phyloP scores from a whole-genome alignment of 2,797 vertebrate genomes.

The Falco concolor region DNA sequence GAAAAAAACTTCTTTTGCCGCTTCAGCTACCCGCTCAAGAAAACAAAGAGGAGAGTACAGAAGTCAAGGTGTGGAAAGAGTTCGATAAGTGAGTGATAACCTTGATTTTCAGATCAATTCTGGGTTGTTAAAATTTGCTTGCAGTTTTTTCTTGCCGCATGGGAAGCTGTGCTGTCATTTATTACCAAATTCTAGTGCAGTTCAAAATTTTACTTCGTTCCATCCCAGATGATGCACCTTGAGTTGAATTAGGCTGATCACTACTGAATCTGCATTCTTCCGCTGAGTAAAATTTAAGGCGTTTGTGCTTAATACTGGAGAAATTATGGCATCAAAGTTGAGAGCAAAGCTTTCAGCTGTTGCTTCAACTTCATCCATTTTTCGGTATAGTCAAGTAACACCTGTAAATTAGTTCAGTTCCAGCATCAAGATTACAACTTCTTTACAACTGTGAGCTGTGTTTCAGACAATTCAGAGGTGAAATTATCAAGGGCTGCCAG shows the following conservation, averaged over 20 bases:
- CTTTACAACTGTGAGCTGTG: neutral
- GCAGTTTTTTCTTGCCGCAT: rapidly evolving
- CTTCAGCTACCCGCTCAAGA: conserved; percentile 46
- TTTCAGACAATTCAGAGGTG: neutral
- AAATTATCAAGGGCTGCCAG: neutral
- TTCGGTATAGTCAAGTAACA: neutral
- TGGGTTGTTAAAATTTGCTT: neutral
- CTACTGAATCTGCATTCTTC: neutral
- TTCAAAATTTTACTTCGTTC: neutral
- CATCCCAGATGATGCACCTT: neutral
- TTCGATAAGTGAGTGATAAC: conserved; percentile 82
- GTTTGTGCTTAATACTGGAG: neutral
- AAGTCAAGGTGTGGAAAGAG: conserved; percentile 75
- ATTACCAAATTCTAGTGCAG: neutral
- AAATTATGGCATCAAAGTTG: neutral
- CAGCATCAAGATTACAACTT: neutral
- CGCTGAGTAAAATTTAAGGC: neutral
- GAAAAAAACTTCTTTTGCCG: conserved; percentile 66
- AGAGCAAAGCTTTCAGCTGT: neutral
- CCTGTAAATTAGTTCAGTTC: neutral
- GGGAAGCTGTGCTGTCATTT: neutral
- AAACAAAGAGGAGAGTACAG: conserved; percentile 11
- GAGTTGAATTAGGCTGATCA: neutral
- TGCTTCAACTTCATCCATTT: neutral
- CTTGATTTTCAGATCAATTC: neutral